Evolutionary conservation across 2,797 vertebrate genomes (phyloP).

Genomic region (Lophius americanus): DNA sequence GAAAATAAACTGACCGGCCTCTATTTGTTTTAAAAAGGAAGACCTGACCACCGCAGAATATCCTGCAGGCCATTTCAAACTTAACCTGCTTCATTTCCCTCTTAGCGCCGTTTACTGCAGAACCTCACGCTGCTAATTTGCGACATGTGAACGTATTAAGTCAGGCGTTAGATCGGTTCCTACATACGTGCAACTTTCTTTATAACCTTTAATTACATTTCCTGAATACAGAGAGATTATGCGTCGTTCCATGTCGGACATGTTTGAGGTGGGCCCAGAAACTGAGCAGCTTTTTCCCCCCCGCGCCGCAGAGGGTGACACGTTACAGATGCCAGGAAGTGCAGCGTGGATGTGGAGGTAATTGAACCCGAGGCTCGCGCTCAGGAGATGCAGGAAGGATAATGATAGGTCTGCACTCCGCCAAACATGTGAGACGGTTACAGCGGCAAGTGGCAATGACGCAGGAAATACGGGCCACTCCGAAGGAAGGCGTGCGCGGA

Average conservation of each 20-base stretch:
- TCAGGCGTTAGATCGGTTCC: not conserved
- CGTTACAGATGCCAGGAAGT: conserved; percentile 56
- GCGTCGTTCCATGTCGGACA: conserved; percentile 28
- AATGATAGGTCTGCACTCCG: conserved; percentile 47
- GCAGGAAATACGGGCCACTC: conserved; percentile 5
- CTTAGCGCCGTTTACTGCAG: conserved; percentile 51
- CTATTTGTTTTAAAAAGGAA: conserved; percentile 78
- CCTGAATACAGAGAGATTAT: conserved; percentile 19
- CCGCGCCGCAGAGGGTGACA: conserved; percentile 46
- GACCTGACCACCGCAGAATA: conserved; percentile 71
- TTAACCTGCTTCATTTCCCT: conserved; percentile 63
- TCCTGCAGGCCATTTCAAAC: conserved; percentile 60
- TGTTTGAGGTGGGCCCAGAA: conserved; percentile 35
- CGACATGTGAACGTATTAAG: conserved; percentile 23
- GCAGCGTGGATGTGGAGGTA: conserved; percentile 11
- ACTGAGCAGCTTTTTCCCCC: conserved; percentile 48
- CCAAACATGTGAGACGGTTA: conserved; percentile 53
- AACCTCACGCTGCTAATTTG: conserved; percentile 50
- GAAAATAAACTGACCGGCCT: conserved; percentile 70
- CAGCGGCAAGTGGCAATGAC: conserved; percentile 57
- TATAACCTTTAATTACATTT: conserved; percentile 1
- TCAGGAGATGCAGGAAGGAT: conserved; percentile 33
- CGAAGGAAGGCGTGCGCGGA: no score
- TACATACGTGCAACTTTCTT: no score
- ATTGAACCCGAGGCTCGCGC: conserved; percentile 17